Conservation (phyloP, 1,140 invertebrate genomes). For the Drosophila saltans region DNA sequence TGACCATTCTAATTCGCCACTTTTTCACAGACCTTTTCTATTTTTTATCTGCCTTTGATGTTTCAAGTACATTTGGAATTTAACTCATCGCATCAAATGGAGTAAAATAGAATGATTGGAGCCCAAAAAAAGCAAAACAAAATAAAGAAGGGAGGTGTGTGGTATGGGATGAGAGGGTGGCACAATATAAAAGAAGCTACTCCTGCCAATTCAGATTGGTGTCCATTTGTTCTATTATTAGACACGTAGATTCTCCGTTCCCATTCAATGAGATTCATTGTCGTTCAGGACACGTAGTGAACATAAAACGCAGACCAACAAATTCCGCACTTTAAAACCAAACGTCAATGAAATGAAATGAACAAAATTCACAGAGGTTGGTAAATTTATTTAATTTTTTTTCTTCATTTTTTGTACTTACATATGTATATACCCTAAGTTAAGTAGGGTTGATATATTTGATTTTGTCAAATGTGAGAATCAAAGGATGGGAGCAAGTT, state of each 20-base stretch:
- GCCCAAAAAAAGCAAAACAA: background rate
- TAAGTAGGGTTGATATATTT: background rate
- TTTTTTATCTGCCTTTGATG: constrained; percentile 62
- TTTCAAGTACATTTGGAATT: constrained; percentile 64
- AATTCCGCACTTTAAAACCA: constrained; percentile 48
- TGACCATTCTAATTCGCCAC: background rate
- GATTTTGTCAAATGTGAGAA: no score
- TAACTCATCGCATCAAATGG: constrained; percentile 50
- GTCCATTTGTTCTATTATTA: constrained; percentile 50
- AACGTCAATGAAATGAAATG: constrained; percentile 32
- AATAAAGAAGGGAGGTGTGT: background rate
- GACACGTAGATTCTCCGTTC: constrained; percentile 10
- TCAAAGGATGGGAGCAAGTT: no score
- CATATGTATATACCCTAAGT: background rate
- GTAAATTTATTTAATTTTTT: background rate
- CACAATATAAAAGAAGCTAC: background rate
- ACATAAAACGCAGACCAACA: constrained; percentile 68
- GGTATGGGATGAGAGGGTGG: background rate
- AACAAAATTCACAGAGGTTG: background rate
- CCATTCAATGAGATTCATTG: constrained; percentile 11
- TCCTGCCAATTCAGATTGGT: constrained; percentile 21
- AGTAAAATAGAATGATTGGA: constrained; percentile 45
- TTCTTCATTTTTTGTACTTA: background rate
- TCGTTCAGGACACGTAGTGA: constrained; percentile 58
- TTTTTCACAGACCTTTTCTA: constrained; percentile 7